A percentile compares a stretch with the other conserved stretches of the same genome.
phyloP scores from a whole-genome alignment of 2,888 invertebrate species.

The Rugalucina vietnamica region DNA sequence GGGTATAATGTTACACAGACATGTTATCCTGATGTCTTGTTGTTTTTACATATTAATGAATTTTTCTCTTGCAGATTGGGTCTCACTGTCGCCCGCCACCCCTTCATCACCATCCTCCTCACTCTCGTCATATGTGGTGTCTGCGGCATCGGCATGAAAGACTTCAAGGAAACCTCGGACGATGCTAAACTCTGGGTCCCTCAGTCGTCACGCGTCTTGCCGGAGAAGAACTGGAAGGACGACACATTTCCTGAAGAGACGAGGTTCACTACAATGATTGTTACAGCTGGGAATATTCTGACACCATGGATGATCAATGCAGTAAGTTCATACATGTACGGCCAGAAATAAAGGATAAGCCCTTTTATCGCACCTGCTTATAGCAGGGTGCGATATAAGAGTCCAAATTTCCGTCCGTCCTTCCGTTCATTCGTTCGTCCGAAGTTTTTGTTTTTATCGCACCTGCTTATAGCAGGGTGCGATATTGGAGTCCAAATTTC shows the following conservation, averaged over 20 bases:
- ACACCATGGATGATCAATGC: conserved; percentile 66
- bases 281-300: conserved; percentile 66
- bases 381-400: too few species aligned
- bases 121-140: conserved; percentile 68
- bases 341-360: too few species aligned
- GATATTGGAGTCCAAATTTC: too few species aligned
- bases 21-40: too few species aligned
- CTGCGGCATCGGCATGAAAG: conserved; percentile 74
- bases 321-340: conserved; percentile 67
- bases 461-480: too few species aligned
- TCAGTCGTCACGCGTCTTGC: conserved; percentile 67
- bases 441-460: too few species aligned
- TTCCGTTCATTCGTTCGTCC: too few species aligned
- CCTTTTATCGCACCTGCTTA: too few species aligned
- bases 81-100: conserved; percentile 69
- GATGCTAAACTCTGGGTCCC: conserved; percentile 78
- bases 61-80: conserved; percentile 67
- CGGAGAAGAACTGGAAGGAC: conserved; percentile 73
- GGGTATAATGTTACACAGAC: too few species aligned
- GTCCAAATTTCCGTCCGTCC: too few species aligned
- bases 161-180: conserved; percentile 70
- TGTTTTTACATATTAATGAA: too few species aligned
- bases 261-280: conserved; percentile 69
- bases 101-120: conserved; percentile 67
- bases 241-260: conserved; percentile 71